Percentiles rank a stretch among this genome's conserved stretches.
phyloP scores from a whole-genome alignment of 2,113 vertebrate species.

The Rutilus rutilus region DNA sequence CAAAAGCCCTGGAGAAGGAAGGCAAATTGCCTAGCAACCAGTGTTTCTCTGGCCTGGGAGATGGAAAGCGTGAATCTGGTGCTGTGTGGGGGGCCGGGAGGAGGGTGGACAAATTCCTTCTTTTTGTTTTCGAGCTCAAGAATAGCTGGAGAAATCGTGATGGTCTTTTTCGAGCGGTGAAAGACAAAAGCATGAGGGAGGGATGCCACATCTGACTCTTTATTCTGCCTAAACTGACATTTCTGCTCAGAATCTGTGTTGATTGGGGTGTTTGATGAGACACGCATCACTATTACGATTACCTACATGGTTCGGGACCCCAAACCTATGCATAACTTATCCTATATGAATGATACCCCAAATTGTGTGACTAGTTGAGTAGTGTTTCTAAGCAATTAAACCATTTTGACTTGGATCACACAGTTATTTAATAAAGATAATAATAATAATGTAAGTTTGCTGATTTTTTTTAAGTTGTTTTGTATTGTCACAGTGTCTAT shows the following conservation, averaged over 20 bases:
- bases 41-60: slow-evolving; percentile 40
- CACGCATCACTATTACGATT: neutral
- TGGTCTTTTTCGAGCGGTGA: slow-evolving; percentile 5
- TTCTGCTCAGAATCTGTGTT: neutral
- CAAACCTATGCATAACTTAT: neutral
- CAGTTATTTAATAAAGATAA: no score
- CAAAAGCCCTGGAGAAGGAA: slow-evolving; percentile 54
- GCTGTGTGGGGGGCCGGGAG: slow-evolving; percentile 19
- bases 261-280: neutral
- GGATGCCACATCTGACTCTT: neutral
- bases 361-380: neutral
- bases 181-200: neutral
- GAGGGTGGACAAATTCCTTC: slow-evolving; percentile 6
- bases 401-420: no score
- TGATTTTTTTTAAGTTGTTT: no score
- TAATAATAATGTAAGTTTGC: no score
- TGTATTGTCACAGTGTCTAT: no score
- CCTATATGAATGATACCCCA: neutral
- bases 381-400: no score
- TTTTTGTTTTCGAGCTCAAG: slow-evolving; percentile 32
- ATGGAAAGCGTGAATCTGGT: slow-evolving; percentile 26
- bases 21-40: slow-evolving; percentile 72
- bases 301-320: neutral
- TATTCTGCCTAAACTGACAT: neutral
- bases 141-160: slow-evolving; percentile 44